Conservation (phyloP, 1,140 invertebrate species). For the Triops cancriformis region DNA sequence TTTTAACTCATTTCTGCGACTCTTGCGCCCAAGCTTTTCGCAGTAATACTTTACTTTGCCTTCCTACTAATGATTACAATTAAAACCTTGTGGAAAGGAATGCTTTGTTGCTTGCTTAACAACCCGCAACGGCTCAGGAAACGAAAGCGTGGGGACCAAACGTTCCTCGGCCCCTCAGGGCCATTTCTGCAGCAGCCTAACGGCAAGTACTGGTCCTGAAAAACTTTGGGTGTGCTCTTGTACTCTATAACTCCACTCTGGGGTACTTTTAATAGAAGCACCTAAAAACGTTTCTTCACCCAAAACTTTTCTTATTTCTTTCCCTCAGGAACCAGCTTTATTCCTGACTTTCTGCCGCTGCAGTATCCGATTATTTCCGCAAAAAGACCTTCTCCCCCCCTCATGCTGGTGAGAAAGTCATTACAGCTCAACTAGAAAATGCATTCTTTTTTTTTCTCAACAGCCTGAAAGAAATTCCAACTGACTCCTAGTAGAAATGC, state of each 20-base stretch:
- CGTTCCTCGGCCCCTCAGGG: background rate
- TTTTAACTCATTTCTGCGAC: background rate
- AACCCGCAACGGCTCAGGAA: background rate
- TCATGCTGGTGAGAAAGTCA: background rate
- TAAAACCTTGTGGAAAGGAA: background rate
- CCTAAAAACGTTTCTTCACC: background rate
- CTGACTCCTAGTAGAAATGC: background rate
- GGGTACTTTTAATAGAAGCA: background rate
- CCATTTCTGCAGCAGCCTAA: background rate
- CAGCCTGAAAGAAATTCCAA: background rate
- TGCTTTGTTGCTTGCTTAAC: background rate
- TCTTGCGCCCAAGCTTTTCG: background rate
- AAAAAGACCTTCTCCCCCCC: background rate
- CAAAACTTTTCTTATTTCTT: background rate
- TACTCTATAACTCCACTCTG: background rate
- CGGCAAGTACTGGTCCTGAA: background rate
- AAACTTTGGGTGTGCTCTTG: background rate
- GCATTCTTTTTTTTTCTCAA: background rate
- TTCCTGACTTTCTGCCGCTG: background rate
- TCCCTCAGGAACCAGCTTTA: background rate
- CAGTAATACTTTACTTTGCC: background rate
- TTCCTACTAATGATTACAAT: background rate
- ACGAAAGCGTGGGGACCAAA: background rate
- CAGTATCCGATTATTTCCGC: background rate
- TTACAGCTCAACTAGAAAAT: background rate